These are phyloP conservation scores for Cheilosia scutellata DNA, from an alignment of 2,888 invertebrate species.

Conservation along the genomic window DNA sequence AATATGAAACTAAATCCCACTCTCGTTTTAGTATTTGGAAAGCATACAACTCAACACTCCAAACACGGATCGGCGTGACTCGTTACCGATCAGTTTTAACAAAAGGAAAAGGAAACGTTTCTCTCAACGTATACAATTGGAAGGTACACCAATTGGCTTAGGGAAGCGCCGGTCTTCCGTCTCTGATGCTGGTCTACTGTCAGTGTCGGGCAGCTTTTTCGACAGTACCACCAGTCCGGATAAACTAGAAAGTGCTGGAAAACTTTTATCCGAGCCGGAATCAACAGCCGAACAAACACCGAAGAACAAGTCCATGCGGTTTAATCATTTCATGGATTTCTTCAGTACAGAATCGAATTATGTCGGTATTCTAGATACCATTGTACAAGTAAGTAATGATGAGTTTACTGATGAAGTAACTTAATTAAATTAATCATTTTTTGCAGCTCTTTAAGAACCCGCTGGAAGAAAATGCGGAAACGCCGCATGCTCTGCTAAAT, in stretches of 20 bases:
- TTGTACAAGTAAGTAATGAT: slow-evolving; percentile 90
- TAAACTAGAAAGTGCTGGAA: slow-evolving; percentile 84
- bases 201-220: slow-evolving; percentile 94
- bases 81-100: slow-evolving; percentile 85
- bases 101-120: slow-evolving; percentile 93
- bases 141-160: slow-evolving; percentile 83
- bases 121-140: slow-evolving; percentile 83
- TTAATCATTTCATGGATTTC: slow-evolving; percentile 89
- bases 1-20: slow-evolving; percentile 1
- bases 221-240: slow-evolving; percentile 95
- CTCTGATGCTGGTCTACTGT: slow-evolving; percentile 93
- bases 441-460: slow-evolving; percentile 96
- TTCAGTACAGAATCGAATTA: slow-evolving; percentile 99
- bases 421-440: slow-evolving; percentile 41
- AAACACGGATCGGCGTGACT: slow-evolving; percentile 85
- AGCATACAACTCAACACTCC: slow-evolving; percentile 84
- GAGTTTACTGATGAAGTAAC: too few species aligned
- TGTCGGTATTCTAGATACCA: slow-evolving; percentile 96
- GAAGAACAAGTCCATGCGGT: slow-evolving; percentile 84
- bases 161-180: slow-evolving; percentile 93
- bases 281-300: slow-evolving; percentile 80
- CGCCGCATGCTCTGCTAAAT: slow-evolving; percentile 91
- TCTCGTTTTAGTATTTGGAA: slow-evolving; percentile 81
- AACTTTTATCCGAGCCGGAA: slow-evolving; percentile 80
- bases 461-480: slow-evolving; percentile 93